Conservation (phyloP, 2,888 invertebrate species). For the Drosophila mimica region DNA sequence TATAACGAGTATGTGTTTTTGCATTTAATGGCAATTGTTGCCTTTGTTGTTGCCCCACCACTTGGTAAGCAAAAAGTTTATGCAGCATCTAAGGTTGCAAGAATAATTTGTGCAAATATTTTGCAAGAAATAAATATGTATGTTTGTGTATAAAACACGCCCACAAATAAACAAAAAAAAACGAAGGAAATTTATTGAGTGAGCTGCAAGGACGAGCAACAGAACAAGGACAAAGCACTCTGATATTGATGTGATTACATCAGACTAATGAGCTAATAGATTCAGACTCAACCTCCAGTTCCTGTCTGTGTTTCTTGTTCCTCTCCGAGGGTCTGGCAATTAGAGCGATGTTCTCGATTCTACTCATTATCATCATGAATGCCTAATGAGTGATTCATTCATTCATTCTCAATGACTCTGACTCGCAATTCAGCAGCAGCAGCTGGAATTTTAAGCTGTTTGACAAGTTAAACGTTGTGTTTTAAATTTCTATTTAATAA, state of each 20-base stretch:
- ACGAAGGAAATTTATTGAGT: slow-evolving; percentile 16
- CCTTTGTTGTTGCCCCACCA: slow-evolving; percentile 38
- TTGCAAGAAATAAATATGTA: slow-evolving; percentile 5
- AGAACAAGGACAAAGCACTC: slow-evolving; percentile 25
- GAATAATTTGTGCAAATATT: slow-evolving; percentile 44
- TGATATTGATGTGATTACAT: slow-evolving; percentile 53
- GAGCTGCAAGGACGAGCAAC: slow-evolving; percentile 22
- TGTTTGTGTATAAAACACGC: background rate
- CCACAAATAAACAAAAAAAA: background rate
- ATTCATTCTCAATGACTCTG: slow-evolving; percentile 18
- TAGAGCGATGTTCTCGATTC: slow-evolving; percentile 47
- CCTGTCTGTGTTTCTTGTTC: background rate
- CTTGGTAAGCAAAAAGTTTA: slow-evolving; percentile 40
- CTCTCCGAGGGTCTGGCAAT: slow-evolving; percentile 20
- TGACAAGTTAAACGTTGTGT: slow-evolving; percentile 5
- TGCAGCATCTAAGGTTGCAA: slow-evolving; percentile 39
- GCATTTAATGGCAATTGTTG: slow-evolving; percentile 62
- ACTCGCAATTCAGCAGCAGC: slow-evolving; percentile 1
- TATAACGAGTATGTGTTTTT: slow-evolving; percentile 21
- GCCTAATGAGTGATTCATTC: slow-evolving; percentile 56
- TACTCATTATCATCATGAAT: slow-evolving; percentile 51
- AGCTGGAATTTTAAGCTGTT: background rate
- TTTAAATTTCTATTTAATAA: too few relatives aligned
- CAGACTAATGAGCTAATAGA: slow-evolving; percentile 70
- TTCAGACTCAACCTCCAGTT: slow-evolving; percentile 14